Evolutionary conservation across 2,113 vertebrate genomes (phyloP), one percentile per base, ranked within the genome.

Genomic region (Chloropsis cyanopogon): DNA sequence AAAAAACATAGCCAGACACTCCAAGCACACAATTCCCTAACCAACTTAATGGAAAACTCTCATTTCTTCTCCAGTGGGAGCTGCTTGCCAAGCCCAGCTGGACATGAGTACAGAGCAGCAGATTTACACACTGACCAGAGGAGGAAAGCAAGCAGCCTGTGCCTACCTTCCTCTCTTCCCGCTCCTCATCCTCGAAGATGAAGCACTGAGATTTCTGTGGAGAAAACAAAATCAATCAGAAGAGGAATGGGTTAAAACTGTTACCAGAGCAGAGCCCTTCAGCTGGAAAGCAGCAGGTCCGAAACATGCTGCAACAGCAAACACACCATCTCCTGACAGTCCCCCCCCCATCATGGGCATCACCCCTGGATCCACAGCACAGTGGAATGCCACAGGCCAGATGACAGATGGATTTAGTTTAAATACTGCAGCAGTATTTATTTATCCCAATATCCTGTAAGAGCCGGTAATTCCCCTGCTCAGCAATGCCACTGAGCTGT

Each of bases 131-230:
- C 23, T 5, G 4, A 7, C 10, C 14, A 37, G 4, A 69, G n/a
- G 14, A 75, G 56, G 25, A 59, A 44, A 18, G 37, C 54, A 53
- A 87, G 60, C 57, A 49, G 35, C 0, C 0, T 33, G 33, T 96
- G 98, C 99, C 98, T 98, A 99, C 99, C 98, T 98, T 97, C 97
- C 98, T 97, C 72, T 98, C 97, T 28, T 97, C 97, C 71, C 96
- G 97, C 11, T 99, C 98, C 65, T 98, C 98, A 57, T 96, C 97
- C 0, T 97, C 98, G 31, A 99, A 99, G 39, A 97, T 97, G 96
- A 99, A 99, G 95, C 98, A 99, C 95, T 99, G 98, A 47, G 96
- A 98, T 90, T 99, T 99, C 99, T 99, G 96, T 35, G 65, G 81
- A 35, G 83, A 65, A 97, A 71, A 91, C 13, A 64, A 23, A 64